Conservation (phyloP, 1,140 invertebrate species). For the Tyrophagus putrescentiae region DNA sequence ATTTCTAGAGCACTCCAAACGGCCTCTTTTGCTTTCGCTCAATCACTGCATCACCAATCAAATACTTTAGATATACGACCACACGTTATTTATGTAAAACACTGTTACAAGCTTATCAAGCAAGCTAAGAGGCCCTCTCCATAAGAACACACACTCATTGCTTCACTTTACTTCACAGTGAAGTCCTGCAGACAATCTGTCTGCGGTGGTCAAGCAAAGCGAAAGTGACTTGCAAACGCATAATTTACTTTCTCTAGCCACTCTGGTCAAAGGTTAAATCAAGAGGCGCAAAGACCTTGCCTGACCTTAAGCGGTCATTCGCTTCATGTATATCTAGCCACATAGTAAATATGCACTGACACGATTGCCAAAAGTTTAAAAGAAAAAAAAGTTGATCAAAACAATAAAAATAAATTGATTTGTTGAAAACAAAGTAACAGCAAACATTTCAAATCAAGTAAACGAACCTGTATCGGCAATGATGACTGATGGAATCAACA, state of each 20-base stretch:
- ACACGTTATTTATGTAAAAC: no score
- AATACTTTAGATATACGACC: no score
- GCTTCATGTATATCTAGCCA: no score
- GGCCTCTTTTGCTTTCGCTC: no score
- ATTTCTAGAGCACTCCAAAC: no score
- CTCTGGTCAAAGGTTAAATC: background rate
- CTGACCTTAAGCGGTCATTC: no score
- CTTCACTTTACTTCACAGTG: no score
- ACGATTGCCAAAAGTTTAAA: background rate
- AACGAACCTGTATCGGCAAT: conserved; percentile 12
- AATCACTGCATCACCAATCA: no score
- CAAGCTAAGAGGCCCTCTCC: no score
- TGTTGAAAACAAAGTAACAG: background rate
- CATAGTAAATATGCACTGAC: background rate
- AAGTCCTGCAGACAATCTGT: background rate
- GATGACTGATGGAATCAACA: conserved; percentile 4
- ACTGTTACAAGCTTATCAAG: no score
- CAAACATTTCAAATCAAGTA: background rate
- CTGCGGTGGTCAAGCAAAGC: background rate
- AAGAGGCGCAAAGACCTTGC: background rate
- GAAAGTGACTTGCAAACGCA: background rate
- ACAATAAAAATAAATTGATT: background rate
- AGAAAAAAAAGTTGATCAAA: background rate
- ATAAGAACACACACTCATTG: no score
- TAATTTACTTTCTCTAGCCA: background rate